Evolutionary conservation across 2,888 invertebrate species (phyloP).

Genomic region (Argyresthia goedartella): DNA sequence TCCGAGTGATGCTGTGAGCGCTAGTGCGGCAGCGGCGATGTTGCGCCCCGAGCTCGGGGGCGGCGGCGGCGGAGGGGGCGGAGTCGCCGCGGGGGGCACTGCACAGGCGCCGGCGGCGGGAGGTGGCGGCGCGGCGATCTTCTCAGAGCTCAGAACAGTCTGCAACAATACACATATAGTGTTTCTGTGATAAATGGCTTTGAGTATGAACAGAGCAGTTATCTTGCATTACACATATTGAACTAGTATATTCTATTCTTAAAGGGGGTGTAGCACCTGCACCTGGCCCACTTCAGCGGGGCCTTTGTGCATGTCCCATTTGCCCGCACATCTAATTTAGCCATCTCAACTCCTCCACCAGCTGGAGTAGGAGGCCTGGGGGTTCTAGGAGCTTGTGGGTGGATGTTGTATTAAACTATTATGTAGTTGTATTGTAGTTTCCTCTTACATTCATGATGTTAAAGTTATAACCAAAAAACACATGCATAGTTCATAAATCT

Average conservation of each 20-base stretch:
- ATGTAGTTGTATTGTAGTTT: too few relatives aligned
- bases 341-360: too few relatives aligned
- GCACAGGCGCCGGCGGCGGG: constrained; percentile 14
- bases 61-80: constrained; percentile 21
- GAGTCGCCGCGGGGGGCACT: constrained; percentile 13
- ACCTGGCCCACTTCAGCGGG: too few relatives aligned
- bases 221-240: background rate
- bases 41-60: constrained; percentile 34
- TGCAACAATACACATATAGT: background rate
- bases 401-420: too few relatives aligned
- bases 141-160: constrained; percentile 40
- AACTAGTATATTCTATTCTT: background rate
- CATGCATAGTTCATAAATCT: too few relatives aligned
- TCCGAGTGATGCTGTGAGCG: constrained; percentile 46
- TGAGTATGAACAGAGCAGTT: background rate
- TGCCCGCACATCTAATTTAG: too few relatives aligned
- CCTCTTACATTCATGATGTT: too few relatives aligned
- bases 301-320: too few relatives aligned
- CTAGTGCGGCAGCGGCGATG: constrained; percentile 38
- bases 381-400: too few relatives aligned
- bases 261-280: too few relatives aligned
- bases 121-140: constrained; percentile 3
- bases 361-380: too few relatives aligned
- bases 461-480: too few relatives aligned
- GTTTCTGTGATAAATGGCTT: background rate